Conservation (phyloP, 2,888 invertebrate genomes). For the Rotaria sp. region DNA sequence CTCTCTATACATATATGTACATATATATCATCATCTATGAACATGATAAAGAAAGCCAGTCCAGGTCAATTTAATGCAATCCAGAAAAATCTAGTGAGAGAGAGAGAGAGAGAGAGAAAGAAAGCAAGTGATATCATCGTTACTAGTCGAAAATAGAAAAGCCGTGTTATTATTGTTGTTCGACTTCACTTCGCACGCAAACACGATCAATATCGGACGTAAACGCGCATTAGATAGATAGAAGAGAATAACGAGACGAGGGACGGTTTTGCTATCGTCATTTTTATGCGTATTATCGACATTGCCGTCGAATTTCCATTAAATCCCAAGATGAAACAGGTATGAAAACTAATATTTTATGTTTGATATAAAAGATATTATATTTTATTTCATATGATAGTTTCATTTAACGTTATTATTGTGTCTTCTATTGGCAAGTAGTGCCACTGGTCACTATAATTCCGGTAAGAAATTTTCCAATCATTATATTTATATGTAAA, state of each 20-base stretch:
- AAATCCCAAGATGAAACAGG: not conserved
- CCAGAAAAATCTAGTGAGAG: not conserved
- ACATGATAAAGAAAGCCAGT: not conserved
- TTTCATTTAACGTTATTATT: not conserved
- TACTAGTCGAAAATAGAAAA: not conserved
- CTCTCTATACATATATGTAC: not conserved
- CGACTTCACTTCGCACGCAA: not conserved
- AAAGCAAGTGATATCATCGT: not conserved
- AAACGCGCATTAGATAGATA: not conserved
- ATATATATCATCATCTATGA: not conserved
- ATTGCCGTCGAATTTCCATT: not conserved
- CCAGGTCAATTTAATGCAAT: not conserved
- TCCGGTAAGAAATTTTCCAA: not conserved
- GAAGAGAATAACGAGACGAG: not conserved
- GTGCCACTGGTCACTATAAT: not conserved
- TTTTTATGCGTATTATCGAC: not conserved
- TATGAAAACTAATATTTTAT: not conserved
- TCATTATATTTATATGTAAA: not conserved
- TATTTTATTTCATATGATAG: not conserved
- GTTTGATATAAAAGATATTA: not conserved
- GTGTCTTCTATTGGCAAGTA: not conserved
- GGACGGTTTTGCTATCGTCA: not conserved
- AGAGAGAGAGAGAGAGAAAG: not conserved
- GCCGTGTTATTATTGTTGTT: not conserved
- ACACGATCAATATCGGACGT: not conserved